Conservation (phyloP, 2,888 invertebrate species). For the Iselma pallidipennis region DNA sequence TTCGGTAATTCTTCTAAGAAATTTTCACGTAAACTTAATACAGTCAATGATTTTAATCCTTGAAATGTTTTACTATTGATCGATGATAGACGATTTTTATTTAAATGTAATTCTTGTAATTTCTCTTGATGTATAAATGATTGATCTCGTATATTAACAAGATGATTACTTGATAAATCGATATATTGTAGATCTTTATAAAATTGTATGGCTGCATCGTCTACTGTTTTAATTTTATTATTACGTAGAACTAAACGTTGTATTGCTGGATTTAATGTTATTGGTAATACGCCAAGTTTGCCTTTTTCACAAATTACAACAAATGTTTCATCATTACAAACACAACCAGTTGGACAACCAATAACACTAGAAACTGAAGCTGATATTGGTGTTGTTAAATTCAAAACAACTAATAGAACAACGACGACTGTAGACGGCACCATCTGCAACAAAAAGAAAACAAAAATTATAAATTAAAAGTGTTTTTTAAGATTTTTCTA, state of each 20-base stretch:
- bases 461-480: background rate
- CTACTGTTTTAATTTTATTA: constrained; percentile 86
- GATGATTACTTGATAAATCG: constrained; percentile 82
- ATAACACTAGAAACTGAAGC: constrained; percentile 59
- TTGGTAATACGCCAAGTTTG: constrained; percentile 86
- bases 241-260: constrained; percentile 81
- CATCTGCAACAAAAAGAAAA: constrained; percentile 44
- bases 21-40: constrained; percentile 80
- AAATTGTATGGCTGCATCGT: constrained; percentile 87
- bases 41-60: constrained; percentile 76
- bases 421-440: constrained; percentile 29
- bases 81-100: constrained; percentile 82
- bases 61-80: constrained; percentile 79
- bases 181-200: constrained; percentile 84
- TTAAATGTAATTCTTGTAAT: constrained; percentile 79
- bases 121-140: constrained; percentile 82
- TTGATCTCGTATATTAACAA: constrained; percentile 77
- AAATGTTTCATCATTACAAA: constrained; percentile 87
- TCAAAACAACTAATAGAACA: constrained; percentile 36
- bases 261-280: constrained; percentile 88
- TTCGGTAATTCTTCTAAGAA: constrained; percentile 78
- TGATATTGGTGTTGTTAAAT: constrained; percentile 28
- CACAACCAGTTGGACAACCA: constrained; percentile 84
- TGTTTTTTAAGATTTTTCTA: background rate
- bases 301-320: constrained; percentile 86